Percentiles rank a stretch among this genome's conserved stretches.
Evolutionary conservation across 2,888 invertebrate species (phyloP).

Genomic region (Trachelus stipa): DNA sequence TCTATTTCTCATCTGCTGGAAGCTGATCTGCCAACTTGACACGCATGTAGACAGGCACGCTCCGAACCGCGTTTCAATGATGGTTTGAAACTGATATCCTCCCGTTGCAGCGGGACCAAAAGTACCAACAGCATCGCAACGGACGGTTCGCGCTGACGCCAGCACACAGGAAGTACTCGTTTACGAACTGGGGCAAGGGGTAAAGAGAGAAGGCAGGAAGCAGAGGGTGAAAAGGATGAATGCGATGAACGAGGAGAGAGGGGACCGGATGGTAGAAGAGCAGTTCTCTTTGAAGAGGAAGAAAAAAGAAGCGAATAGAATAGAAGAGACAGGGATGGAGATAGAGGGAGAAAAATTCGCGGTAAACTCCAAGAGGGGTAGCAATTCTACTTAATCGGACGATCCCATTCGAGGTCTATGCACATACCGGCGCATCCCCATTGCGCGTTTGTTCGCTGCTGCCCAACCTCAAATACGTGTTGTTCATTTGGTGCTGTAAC

Average conservation of each 20-base stretch:
- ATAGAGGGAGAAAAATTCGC: neutral
- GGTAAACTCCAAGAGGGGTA: neutral
- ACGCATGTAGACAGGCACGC: neutral
- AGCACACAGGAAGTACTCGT: slow-evolving; percentile 50
- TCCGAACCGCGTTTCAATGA: neutral
- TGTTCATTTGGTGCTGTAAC: too few species aligned
- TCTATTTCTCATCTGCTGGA: too few species aligned
- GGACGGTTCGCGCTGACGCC: slow-evolving; percentile 40
- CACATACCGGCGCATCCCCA: too few species aligned
- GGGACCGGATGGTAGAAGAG: slow-evolving; percentile 24
- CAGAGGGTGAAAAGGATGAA: too few species aligned
- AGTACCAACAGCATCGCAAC: slow-evolving; percentile 13
- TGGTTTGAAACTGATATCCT: slow-evolving; percentile 5
- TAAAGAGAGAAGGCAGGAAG: slow-evolving; percentile 28
- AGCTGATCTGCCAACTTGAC: too few species aligned
- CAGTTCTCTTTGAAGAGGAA: slow-evolving; percentile 7
- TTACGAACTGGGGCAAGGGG: slow-evolving; percentile 46
- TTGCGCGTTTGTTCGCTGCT: too few species aligned
- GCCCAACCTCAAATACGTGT: too few species aligned
- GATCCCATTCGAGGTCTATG: too few species aligned
- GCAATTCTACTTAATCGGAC: too few species aligned
- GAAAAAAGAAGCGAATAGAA: too few species aligned
- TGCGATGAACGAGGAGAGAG: slow-evolving; percentile 22
- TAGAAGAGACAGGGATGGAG: too few species aligned
- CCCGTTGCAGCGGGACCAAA: too few species aligned